Base-by-base conservation (phyloP, 2,888 invertebrate genomes). In the Scaptomyza parva region DNA sequence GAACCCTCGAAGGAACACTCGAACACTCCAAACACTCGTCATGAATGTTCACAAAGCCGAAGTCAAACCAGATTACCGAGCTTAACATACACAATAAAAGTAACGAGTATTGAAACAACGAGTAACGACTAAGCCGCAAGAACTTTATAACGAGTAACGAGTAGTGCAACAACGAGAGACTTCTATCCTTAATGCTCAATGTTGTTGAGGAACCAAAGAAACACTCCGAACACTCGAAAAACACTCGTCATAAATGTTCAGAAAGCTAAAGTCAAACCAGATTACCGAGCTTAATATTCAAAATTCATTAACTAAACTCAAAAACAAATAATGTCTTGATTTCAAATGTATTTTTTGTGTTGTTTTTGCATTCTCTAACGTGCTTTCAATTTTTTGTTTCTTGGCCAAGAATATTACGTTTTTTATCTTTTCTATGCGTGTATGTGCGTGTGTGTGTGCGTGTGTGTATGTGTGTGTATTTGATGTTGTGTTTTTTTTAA, bases 401-500 rank as follows among this genome's bases (percentile, higher is more conserved):
- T 65, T n/a, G 14, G 22, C 12, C 26, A 63, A 43, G 22, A 11
- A 62, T n/a, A 37, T 51, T 30, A 7, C n/a, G 6, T 17, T 61
- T 26, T 28, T 9, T 54, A 2, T n/a, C n/a, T 35, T 35, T 35
- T 35, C 8, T 8, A 14, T 17, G 33, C n/a, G 33, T 35, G 2
- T 35, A 0, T n/a, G 14, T 37, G 22, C 18, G 33, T 18, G 37
- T 33, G 18, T 37, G 30, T 48, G 37, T 47, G 18, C 47, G 14
- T 41, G 26, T 51, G 30, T 28, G 45, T 44, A 44, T 24, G 39
- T 43, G 54, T 26, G 37, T 39, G 22, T 59, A 48, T 39, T 12
- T 68, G 58, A 54, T 66, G 54, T 67, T 77, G 65, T 69, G 45
- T 62, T 76, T 14, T 62, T 76, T 14, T 73, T 69, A 41, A 69